phyloP scores from a whole-genome alignment of 2,888 invertebrate genomes.

The Steinernema carpocapsae region DNA sequence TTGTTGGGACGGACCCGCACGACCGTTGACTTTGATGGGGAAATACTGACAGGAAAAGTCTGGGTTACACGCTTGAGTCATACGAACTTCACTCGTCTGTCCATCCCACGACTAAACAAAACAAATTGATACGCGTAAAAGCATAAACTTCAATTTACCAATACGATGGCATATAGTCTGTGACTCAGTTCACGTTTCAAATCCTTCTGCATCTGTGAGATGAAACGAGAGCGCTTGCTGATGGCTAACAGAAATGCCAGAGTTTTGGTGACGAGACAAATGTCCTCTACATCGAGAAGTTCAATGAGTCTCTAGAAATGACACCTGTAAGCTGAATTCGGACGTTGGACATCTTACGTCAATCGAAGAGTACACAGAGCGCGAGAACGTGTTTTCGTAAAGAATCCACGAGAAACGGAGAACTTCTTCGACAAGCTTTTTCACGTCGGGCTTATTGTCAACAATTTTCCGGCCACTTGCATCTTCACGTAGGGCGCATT shows the following conservation, averaged over 20 bases:
- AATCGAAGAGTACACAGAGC: slow-evolving; percentile 59
- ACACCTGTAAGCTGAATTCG: slow-evolving; percentile 15
- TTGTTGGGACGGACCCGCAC: neutral
- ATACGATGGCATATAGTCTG: slow-evolving; percentile 58
- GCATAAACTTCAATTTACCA: slow-evolving; percentile 37
- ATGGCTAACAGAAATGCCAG: slow-evolving; percentile 59
- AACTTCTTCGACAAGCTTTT: slow-evolving; percentile 43
- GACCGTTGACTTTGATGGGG: slow-evolving; percentile 33
- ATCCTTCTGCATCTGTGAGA: slow-evolving; percentile 43
- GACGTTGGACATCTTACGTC: slow-evolving; percentile 46
- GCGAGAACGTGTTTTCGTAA: slow-evolving; percentile 64
- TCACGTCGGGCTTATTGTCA: neutral
- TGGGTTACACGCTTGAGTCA: slow-evolving; percentile 49
- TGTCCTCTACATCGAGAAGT: slow-evolving; percentile 56
- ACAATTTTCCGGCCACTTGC: neutral
- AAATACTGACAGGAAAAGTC: slow-evolving; percentile 32
- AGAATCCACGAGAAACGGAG: slow-evolving; percentile 60
- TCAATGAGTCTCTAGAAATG: slow-evolving; percentile 52
- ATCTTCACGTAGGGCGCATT: neutral
- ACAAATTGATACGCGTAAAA: neutral
- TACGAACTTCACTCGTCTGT: slow-evolving; percentile 51
- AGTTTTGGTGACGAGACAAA: slow-evolving; percentile 56
- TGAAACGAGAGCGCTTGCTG: slow-evolving; percentile 62
- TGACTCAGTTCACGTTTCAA: slow-evolving; percentile 51
- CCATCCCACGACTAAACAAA: slow-evolving; percentile 57